Percentiles rank a stretch among this genome's conserved stretches.
Conservation (phyloP, 2,113 vertebrate genomes). For the Tetraodon nigroviridis region DNA sequence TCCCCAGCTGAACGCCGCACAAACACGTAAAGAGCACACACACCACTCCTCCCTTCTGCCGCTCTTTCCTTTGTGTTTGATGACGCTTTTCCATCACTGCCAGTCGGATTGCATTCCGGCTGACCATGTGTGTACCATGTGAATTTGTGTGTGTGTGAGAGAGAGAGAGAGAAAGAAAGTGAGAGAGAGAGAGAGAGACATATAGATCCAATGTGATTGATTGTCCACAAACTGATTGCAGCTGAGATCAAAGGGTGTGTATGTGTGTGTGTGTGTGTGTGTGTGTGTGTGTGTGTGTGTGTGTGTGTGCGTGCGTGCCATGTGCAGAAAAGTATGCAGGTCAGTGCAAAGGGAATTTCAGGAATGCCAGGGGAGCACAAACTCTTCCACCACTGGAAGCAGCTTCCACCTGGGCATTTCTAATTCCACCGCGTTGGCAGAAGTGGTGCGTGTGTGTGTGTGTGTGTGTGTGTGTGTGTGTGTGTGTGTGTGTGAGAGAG, state of each 20-base stretch:
- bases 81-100: conserved; percentile 19
- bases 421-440: conserved; percentile 19
- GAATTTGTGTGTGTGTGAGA: conserved; percentile 11
- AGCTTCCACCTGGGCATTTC: conserved; percentile 48
- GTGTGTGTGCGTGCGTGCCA: conserved; percentile 39
- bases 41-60: not conserved
- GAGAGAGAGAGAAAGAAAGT: too few species aligned
- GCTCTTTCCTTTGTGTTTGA: conserved; percentile 20
- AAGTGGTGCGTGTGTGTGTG: not conserved
- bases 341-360: conserved; percentile 67
- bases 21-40: conserved; percentile 10
- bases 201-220: conserved; percentile 34
- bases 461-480: not conserved
- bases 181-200: not conserved
- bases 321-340: conserved; percentile 68
- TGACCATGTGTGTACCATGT: conserved; percentile 28
- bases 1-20: conserved; percentile 46
- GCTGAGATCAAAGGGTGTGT: conserved; percentile 40
- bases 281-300: conserved; percentile 16
- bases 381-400: conserved; percentile 47
- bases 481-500: conserved; percentile 1
- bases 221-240: conserved; percentile 40
- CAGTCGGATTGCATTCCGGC: conserved; percentile 33
- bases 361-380: conserved; percentile 72
- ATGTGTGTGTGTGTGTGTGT: conserved; percentile 15